Base-by-base conservation (phyloP, 2,113 vertebrate genomes). In the Corvus moneduloides region DNA sequence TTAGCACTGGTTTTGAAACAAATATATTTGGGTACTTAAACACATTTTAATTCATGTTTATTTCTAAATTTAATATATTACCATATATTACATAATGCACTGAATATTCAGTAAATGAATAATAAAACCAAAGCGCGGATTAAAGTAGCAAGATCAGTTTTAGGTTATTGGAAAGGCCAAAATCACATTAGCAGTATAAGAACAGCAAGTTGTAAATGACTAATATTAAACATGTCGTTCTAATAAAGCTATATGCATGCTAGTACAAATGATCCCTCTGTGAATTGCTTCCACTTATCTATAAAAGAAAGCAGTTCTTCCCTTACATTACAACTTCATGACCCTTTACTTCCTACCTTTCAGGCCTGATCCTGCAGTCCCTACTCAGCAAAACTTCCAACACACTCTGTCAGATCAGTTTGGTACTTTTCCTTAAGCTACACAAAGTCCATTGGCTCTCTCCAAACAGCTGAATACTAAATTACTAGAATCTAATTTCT, bases 311-410 rank as follows among this genome's bases (percentile, higher is more conserved):
- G 24, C 3, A 23, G 17, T 33, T 73, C 32, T 84, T 75, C n/a
- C 39, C 49, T 35, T 43, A 11, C 26, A 9, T 30, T 39, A 63
- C 27, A 58, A 44, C 32, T 86, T 81, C 9, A 3, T 19, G 14
- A 87, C 46, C 76, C 64, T 77, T 81, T 61, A 81, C 64, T 75
- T 92, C 82, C 78, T 87, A 94, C 92, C 61, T 96, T 97, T 97
- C 90, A 95, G 94, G 93, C 52, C 96, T 96, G 94, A 94, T 95
- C 94, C 96, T 90, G 96, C 96, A 97, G 96, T 43, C 93, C 96
- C 72, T 95, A 97, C 94, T 97, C 93, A 94, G 96, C 80, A 90
- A 90, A 93, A 56, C 26, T 72, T 63, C 68, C 80, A 61, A 15
- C 0, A 0, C 43, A 28, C 19, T 48, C 84, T 56, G 46, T 49